A percentile compares a stretch with the other conserved stretches of the same genome.
Conservation (phyloP, 2,797 vertebrate genomes). For the Eospalax fontanierii region DNA sequence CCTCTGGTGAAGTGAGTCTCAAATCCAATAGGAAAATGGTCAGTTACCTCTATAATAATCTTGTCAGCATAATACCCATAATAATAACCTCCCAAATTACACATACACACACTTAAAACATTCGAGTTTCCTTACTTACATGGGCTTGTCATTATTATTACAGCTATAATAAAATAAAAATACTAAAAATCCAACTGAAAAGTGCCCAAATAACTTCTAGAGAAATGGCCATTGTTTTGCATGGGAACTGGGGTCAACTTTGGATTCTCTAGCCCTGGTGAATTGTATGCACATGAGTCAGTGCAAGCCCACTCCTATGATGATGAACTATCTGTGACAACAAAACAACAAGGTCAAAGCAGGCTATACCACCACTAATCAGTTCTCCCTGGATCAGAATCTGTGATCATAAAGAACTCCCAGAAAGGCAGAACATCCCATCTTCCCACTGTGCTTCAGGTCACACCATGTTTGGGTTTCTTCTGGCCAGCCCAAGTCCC, state of each 20-base stretch:
- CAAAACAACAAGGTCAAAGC: conserved; percentile 12
- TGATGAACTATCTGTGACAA: not conserved
- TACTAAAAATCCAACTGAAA: conserved; percentile 24
- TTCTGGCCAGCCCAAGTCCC: not conserved
- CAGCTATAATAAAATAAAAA: not conserved
- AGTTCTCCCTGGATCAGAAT: not conserved
- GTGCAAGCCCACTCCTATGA: not conserved
- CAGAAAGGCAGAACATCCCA: not conserved
- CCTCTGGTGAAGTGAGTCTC: not conserved
- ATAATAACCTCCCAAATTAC: not conserved
- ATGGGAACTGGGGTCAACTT: not conserved
- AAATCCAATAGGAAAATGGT: not conserved
- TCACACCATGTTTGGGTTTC: not conserved
- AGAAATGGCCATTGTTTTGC: conserved; percentile 42
- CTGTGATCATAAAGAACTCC: not conserved
- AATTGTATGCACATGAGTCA: not conserved
- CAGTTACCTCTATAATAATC: too few relatives aligned
- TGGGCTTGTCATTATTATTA: not conserved
- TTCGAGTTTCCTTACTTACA: not conserved
- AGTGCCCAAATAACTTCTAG: not conserved
- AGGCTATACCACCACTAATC: not conserved
- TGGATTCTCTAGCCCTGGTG: not conserved
- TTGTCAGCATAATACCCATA: not conserved
- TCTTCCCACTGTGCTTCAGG: not conserved
- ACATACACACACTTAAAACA: not conserved